phyloP scores from a whole-genome alignment of 2,113 vertebrate species.

The Menidia beryllina region DNA sequence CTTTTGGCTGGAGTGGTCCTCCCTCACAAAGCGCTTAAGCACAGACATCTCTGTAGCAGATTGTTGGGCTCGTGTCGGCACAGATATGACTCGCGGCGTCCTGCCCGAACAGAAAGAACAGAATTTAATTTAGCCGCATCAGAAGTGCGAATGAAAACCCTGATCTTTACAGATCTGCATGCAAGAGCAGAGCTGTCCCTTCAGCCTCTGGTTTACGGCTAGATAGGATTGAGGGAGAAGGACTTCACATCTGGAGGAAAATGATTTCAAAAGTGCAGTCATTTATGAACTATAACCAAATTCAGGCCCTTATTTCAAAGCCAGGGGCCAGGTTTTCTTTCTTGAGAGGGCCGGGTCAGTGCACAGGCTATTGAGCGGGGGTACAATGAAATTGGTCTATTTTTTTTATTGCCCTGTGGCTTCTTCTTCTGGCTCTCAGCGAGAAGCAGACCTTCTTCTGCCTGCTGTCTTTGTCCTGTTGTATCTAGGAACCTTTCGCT shows the following conservation, averaged over 20 bases:
- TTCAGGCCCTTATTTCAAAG: background rate
- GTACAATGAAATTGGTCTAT: too few relatives aligned
- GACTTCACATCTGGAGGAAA: constrained; percentile 29
- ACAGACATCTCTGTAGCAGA: background rate
- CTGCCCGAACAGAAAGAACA: constrained; percentile 17
- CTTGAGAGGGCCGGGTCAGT: too few relatives aligned
- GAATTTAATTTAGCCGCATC: constrained; percentile 22
- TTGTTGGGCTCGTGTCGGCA: constrained; percentile 1
- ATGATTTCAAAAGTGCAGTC: constrained; percentile 1
- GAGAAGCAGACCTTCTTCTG: too few relatives aligned
- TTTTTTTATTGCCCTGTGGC: too few relatives aligned
- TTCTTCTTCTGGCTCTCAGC: too few relatives aligned
- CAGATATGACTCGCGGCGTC: constrained; percentile 20
- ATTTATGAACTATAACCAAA: background rate
- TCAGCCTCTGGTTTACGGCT: constrained; percentile 3
- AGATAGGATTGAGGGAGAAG: background rate
- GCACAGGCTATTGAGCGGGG: too few relatives aligned
- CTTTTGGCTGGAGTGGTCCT: too few relatives aligned
- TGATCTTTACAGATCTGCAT: background rate
- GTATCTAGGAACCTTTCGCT: too few relatives aligned
- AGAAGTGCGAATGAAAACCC: constrained; percentile 21
- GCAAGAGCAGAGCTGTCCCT: constrained; percentile 1
- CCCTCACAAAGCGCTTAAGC: too few relatives aligned
- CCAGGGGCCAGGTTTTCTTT: too few relatives aligned
- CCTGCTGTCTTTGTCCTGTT: too few relatives aligned